These are phyloP conservation scores for Calliopum simillimum DNA, from an alignment of 2,888 invertebrate species.

Conservation along the genomic window DNA sequence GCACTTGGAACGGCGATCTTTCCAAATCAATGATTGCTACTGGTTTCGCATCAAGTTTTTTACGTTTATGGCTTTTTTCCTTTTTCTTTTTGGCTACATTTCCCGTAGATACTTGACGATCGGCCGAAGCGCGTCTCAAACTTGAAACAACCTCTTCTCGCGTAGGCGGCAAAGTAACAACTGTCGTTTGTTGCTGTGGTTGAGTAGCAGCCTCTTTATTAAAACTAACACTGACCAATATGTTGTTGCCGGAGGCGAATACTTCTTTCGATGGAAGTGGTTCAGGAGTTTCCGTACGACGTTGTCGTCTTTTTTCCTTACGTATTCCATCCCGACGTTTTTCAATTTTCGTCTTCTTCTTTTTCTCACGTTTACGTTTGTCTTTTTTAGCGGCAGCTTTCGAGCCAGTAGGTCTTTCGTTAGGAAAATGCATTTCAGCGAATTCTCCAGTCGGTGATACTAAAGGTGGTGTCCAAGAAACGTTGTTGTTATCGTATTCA, in stretches of 20 bases:
- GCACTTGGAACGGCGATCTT: conserved; percentile 85
- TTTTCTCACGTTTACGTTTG: conserved; percentile 61
- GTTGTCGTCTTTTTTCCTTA: conserved; percentile 63
- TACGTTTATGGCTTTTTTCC: conserved; percentile 65
- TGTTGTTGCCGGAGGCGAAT: conserved; percentile 92
- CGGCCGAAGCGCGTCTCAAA: conserved; percentile 55
- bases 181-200: conserved; percentile 63
- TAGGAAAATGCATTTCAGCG: conserved; percentile 33
- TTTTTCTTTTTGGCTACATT: conserved; percentile 54
- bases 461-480: conserved; percentile 75
- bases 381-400: conserved; percentile 62
- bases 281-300: conserved; percentile 65
- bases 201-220: conserved; percentile 71
- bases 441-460: conserved; percentile 52
- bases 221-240: conserved; percentile 92
- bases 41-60: conserved; percentile 73
- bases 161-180: conserved; percentile 63
- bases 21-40: conserved; percentile 89
- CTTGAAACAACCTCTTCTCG: conserved; percentile 61
- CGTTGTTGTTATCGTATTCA: conserved; percentile 57
- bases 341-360: conserved; percentile 57
- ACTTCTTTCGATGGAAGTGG: conserved; percentile 85
- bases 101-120: conserved; percentile 46
- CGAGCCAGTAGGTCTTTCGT: conserved; percentile 46
- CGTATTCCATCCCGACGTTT: conserved; percentile 64